Base-by-base conservation (phyloP, 2,888 invertebrate genomes). In the Coecobrya sp. region DNA sequence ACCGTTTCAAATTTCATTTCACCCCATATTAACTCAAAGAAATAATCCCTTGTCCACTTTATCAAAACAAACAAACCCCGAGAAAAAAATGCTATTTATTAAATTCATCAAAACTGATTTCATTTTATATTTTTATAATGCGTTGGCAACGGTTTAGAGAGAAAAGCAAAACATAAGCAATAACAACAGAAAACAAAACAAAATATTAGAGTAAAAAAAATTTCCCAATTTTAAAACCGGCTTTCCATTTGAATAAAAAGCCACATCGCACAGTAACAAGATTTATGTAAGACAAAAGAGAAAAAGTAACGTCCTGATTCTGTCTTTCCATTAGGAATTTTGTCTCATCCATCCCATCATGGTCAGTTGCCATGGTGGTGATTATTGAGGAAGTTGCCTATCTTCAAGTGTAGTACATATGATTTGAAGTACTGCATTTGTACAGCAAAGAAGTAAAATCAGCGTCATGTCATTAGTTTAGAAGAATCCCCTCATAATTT, bases 401-500 rank as follows among this genome's bases (percentile, higher is more conserved):
- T 79, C 11, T 22, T 45, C 25, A 49, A n/a, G 22, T 16, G 27
- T 13, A n/a, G n/a, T 10, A 42, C 10, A 73, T 42, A 19, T n/a
- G n/a, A n/a, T n/a, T n/a, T n/a, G 11, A 30, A 25, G 11, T 27
- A 13, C 27, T 8, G 68, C n/a, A 68, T 16, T 5, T 36, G 13
- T 5, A n/a, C 68, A 68, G n/a, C 16, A 36, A 3, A 36, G 16
- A 19, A 55, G 7, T 16, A 62, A 19, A 19, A 73, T 36, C 70
- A 73, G n/a, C 36, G n/a, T 68, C 49, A 79, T 79, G n/a, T 68
- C 49, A 79, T 79, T 52, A 79, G 25, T 52, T 76, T 27, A 3
- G 45, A n/a, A 76, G 76, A 79, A 27, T 27, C 49, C 79, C 19
- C 79, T 25, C 79, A n/a, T 79, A 79, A 76, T n/a, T 55, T 81